Conservation (phyloP, 1,140 invertebrate genomes). For the Zaprionus nigranus region DNA sequence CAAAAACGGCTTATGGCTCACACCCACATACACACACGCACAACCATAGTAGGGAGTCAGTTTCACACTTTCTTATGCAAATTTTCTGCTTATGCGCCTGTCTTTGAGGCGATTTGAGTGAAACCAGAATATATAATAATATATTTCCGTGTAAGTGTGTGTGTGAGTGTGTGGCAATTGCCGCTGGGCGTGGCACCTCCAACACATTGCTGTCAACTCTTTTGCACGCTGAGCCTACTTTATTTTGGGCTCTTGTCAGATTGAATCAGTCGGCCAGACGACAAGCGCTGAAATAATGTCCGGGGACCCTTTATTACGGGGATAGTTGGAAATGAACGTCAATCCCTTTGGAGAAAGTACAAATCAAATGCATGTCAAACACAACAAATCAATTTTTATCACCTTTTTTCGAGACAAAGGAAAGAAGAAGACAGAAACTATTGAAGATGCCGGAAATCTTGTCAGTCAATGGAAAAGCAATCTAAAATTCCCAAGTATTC, state of each 20-base stretch:
- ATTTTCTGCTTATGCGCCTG: conserved; percentile 60
- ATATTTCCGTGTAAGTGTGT: conserved; percentile 14
- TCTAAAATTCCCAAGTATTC: background rate
- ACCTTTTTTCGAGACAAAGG: conserved; percentile 18
- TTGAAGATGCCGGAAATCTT: background rate
- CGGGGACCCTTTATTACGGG: conserved; percentile 2
- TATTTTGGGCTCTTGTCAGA: conserved; percentile 69
- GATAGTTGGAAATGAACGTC: conserved; percentile 53
- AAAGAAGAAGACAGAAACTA: conserved; percentile 6
- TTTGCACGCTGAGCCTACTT: conserved; percentile 74
- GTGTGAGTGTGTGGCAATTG: conserved; percentile 15
- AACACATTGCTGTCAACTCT: conserved; percentile 72
- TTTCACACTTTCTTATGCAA: conserved; percentile 82
- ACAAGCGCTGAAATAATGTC: conserved; percentile 54
- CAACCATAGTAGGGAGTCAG: conserved; percentile 26
- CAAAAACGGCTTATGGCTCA: conserved; percentile 55
- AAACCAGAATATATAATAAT: conserved; percentile 40
- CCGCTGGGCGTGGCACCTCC: conserved; percentile 27
- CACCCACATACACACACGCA: conserved; percentile 13
- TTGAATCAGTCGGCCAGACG: conserved; percentile 70
- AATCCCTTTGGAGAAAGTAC: conserved; percentile 38
- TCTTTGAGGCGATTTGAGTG: conserved; percentile 46
- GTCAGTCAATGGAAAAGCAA: background rate
- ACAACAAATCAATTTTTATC: conserved; percentile 57
- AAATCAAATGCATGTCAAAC: conserved; percentile 65